These are phyloP conservation scores for Noctua pronuba DNA, from an alignment of 2,888 invertebrate species.

Conservation along the genomic window DNA sequence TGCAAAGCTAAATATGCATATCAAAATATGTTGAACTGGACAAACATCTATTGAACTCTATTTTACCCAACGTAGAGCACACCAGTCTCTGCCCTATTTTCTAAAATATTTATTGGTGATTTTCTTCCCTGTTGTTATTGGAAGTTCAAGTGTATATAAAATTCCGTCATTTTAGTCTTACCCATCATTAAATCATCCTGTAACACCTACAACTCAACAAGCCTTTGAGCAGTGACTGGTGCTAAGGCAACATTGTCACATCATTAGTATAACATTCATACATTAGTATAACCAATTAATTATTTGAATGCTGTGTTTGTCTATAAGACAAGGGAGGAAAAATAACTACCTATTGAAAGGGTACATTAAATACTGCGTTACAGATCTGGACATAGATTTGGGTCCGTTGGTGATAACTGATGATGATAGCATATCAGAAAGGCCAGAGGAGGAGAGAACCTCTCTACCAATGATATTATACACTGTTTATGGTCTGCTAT, in stretches of 20 bases:
- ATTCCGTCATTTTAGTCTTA: neutral
- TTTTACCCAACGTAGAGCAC: neutral
- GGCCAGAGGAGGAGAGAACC: conserved; percentile 77
- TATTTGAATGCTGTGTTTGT: conserved; percentile 24
- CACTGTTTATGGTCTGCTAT: conserved; percentile 88
- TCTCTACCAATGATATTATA: conserved; percentile 87
- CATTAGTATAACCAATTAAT: conserved; percentile 15
- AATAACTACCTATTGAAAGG: conserved; percentile 13
- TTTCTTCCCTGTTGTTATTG: neutral
- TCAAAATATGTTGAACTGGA: neutral
- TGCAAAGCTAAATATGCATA: neutral
- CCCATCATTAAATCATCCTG: neutral
- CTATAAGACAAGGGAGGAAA: conserved; percentile 19
- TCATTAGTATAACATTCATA: conserved; percentile 12
- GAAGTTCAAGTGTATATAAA: neutral
- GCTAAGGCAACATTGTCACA: neutral
- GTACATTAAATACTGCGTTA: conserved; percentile 73
- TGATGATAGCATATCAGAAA: conserved; percentile 79
- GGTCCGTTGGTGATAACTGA: conserved; percentile 82
- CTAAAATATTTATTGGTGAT: neutral
- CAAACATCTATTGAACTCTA: neutral
- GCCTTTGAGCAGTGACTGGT: neutral
- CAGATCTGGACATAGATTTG: conserved; percentile 88
- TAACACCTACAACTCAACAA: neutral
- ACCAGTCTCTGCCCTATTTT: neutral